Evolutionary conservation across 2,888 invertebrate species (phyloP).

Genomic region (Scotopteryx bipunctaria): DNA sequence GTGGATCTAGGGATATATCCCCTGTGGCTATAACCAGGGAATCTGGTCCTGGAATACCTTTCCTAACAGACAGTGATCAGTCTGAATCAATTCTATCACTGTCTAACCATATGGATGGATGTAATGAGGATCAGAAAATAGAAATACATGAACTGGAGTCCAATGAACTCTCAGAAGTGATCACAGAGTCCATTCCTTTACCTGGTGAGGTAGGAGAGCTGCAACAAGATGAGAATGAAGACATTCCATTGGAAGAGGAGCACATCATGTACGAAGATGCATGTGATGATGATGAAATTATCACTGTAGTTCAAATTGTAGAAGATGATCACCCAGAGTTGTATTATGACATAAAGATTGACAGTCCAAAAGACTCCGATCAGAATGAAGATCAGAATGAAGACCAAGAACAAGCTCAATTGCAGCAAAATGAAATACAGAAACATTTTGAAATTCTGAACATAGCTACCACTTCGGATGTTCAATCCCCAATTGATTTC

Average conservation of each 20-base stretch:
- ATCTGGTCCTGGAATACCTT: constrained; percentile 34
- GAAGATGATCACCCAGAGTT: constrained; percentile 75
- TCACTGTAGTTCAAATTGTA: constrained; percentile 78
- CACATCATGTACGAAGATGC: constrained; percentile 57
- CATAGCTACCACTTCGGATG: constrained; percentile 47
- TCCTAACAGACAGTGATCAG: constrained; percentile 38
- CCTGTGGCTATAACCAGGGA: constrained; percentile 41
- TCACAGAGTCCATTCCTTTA: constrained; percentile 28
- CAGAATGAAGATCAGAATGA: constrained; percentile 38
- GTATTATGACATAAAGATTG: constrained; percentile 71
- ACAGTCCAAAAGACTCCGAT: constrained; percentile 57
- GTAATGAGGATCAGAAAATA: constrained; percentile 27
- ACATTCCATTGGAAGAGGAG: constrained; percentile 57
- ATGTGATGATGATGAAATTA: constrained; percentile 76
- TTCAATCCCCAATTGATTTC: constrained; percentile 57
- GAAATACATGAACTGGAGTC: constrained; percentile 29
- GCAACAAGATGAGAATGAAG: constrained; percentile 41
- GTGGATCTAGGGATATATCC: constrained; percentile 57
- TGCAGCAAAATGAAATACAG: constrained; percentile 60
- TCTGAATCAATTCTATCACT: constrained; percentile 21
- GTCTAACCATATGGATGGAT: constrained; percentile 24
- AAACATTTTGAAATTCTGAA: constrained; percentile 71
- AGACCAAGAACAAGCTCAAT: constrained; percentile 25
- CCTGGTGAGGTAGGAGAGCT: constrained; percentile 33
- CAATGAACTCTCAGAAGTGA: constrained; percentile 28